A percentile compares a stretch with the other conserved stretches of the same genome.
Evolutionary conservation across 2,888 invertebrate genomes (phyloP).

Genomic region (Eueremaeus valkanovi): DNA sequence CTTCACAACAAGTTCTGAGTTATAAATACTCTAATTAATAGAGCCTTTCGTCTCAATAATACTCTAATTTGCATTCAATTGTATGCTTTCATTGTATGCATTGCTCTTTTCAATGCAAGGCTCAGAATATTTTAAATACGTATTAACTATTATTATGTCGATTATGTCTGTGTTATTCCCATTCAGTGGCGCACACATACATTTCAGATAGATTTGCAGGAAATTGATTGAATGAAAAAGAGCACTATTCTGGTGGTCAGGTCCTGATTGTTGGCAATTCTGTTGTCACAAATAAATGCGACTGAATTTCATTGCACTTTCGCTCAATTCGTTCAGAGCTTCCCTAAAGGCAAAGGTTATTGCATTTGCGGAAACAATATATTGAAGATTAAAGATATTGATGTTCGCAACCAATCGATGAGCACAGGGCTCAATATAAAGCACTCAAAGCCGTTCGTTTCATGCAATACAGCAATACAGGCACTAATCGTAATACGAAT

Average conservation of each 20-base stretch:
- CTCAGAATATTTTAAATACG: constrained; percentile 15
- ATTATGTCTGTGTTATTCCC: neutral
- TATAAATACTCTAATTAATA: constrained; percentile 25
- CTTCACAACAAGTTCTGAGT: neutral
- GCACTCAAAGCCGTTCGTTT: neutral
- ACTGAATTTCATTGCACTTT: neutral
- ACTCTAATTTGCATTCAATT: constrained; percentile 15
- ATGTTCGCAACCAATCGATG: neutral
- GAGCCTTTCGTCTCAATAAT: neutral
- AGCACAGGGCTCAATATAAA: neutral
- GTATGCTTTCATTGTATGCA: neutral
- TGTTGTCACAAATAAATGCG: constrained; percentile 7
- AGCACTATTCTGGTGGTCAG: neutral
- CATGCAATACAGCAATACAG: neutral
- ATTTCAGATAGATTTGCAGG: neutral
- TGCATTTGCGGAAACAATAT: constrained; percentile 32
- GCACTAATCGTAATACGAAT: neutral
- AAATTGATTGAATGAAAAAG: constrained; percentile 23
- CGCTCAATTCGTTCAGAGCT: constrained; percentile 1
- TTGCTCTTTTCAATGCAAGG: constrained; percentile 12
- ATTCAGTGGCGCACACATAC: neutral
- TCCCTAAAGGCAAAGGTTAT: constrained; percentile 18
- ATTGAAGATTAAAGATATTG: constrained; percentile 28
- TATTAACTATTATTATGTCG: constrained; percentile 10
- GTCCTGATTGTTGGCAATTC: neutral